Evolutionary conservation across 2,888 invertebrate species (phyloP).

Genomic region (Nephrotoma guestfalica): DNA sequence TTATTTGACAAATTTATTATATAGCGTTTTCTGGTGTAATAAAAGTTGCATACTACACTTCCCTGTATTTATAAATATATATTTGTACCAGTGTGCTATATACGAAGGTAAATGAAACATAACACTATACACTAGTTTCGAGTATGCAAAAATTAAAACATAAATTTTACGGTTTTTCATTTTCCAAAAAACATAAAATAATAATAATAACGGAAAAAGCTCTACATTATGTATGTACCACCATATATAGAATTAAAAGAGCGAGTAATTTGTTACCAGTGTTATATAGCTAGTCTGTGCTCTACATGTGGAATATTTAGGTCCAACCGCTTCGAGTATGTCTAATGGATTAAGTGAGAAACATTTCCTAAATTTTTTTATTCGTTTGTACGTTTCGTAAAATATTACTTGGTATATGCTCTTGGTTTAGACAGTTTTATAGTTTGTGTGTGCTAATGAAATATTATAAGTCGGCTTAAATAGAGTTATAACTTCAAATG

Average conservation of each 20-base stretch:
- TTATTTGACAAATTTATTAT: background rate
- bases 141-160: background rate
- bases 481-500: background rate
- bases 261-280: background rate
- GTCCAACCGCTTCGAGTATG: background rate
- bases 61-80: background rate
- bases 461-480: background rate
- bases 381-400: background rate
- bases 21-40: background rate
- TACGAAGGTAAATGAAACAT: background rate
- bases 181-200: background rate
- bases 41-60: background rate
- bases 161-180: background rate
- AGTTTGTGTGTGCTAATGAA: background rate
- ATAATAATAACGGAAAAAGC: background rate
- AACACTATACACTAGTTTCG: background rate
- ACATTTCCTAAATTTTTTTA: background rate
- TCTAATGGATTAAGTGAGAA: background rate
- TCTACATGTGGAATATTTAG: background rate
- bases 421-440: background rate
- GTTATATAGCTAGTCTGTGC: background rate
- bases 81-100: background rate
- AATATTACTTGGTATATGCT: background rate
- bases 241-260: background rate
- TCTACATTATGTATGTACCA: background rate